phyloP scores from a whole-genome alignment of 2,113 vertebrate genomes.

The Rhombomys opimus region DNA sequence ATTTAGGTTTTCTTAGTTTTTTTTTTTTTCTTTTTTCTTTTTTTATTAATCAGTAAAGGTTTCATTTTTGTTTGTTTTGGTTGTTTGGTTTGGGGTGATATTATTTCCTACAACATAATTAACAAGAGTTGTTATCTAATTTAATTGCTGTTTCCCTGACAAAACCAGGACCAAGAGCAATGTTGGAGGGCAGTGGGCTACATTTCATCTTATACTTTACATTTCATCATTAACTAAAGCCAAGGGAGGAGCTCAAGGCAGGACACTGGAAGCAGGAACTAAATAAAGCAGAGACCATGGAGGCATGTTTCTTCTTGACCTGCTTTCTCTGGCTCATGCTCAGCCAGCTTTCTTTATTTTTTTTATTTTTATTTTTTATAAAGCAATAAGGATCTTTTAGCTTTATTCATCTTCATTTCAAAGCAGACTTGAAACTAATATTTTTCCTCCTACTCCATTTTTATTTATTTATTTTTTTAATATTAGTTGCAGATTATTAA shows the following conservation, averaged over 20 bases:
- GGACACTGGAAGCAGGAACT: not conserved
- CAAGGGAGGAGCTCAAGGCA: not conserved
- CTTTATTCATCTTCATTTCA: too few species aligned
- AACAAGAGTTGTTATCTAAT: not conserved
- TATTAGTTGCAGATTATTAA: too few species aligned
- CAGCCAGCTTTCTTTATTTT: not conserved
- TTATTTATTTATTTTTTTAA: not conserved
- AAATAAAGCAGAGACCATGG: not conserved
- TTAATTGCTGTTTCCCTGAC: not conserved
- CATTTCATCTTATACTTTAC: not conserved
- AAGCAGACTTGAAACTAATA: too few species aligned
- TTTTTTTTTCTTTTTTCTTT: not conserved
- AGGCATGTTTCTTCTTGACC: not conserved
- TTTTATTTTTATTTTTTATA: too few species aligned
- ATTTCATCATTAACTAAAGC: not conserved
- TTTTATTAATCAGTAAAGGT: not conserved
- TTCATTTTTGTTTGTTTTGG: not conserved
- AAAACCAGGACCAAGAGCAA: not conserved
- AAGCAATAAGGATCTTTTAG: too few species aligned
- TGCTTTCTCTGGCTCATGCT: not conserved
- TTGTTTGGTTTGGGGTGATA: not conserved
- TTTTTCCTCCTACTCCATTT: too few species aligned
- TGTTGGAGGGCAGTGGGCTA: not conserved
- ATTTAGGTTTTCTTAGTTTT: not conserved
- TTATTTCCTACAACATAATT: not conserved